A percentile compares a stretch with the other conserved stretches of the same genome.
Evolutionary conservation across 2,797 vertebrate genomes (phyloP).

Genomic region (Amazonetta brasiliensis): DNA sequence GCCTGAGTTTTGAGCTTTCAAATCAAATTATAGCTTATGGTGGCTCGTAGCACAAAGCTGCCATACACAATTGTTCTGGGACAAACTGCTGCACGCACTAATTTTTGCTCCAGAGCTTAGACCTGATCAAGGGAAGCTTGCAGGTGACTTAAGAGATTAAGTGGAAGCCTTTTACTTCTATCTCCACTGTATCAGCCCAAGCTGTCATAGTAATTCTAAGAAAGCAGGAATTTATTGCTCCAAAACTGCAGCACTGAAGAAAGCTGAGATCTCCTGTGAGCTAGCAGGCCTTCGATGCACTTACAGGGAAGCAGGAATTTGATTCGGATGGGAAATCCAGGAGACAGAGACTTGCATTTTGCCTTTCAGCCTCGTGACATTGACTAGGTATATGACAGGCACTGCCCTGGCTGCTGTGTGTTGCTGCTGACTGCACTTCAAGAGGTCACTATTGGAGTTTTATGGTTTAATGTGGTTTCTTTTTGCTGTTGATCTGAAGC

Average conservation of each 20-base stretch:
- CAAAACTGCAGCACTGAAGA: background rate
- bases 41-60: conserved; percentile 32
- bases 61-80: conserved; percentile 36
- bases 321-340: background rate
- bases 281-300: background rate
- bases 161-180: conserved; percentile 41
- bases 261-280: background rate
- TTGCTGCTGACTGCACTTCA: background rate
- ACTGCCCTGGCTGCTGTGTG: conserved; percentile 14
- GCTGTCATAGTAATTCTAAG: background rate
- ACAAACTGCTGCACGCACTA: conserved; percentile 61
- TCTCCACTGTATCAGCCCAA: background rate
- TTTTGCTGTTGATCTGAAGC: conserved; percentile 39
- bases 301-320: background rate
- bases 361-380: background rate
- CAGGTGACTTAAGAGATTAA: conserved; percentile 56
- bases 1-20: conserved; percentile 5
- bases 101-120: conserved; percentile 70
- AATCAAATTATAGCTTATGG: conserved; percentile 5
- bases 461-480: background rate
- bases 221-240: conserved; percentile 16
- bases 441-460: conserved; percentile 7
- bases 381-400: background rate
- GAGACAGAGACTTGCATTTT: background rate
- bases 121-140: conserved; percentile 40